phyloP scores from a whole-genome alignment of 2,888 invertebrate species.

The Geotrupes spiniger region DNA sequence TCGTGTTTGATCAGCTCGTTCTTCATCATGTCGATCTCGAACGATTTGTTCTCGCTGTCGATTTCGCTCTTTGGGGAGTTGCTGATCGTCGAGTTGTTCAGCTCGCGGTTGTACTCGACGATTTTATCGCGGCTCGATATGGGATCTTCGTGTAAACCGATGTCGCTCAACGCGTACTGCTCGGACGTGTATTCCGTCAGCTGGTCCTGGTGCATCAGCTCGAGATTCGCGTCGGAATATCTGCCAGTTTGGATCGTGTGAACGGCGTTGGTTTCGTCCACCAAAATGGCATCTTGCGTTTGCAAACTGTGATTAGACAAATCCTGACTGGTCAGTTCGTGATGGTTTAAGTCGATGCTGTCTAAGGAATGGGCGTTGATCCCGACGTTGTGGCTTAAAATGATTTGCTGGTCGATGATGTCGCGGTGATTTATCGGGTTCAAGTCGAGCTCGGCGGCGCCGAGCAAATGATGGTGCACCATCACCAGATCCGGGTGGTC shows the following conservation, averaged over 20 bases:
- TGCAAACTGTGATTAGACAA: constrained; percentile 43
- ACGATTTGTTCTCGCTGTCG: constrained; percentile 4
- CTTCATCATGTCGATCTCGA: constrained; percentile 4
- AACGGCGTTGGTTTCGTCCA: constrained; percentile 29
- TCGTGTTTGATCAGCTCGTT: constrained; percentile 19
- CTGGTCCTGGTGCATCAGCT: constrained; percentile 39
- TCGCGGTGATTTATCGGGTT: constrained; percentile 39
- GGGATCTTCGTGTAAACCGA: constrained; percentile 18
- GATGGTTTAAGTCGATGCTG: constrained; percentile 42
- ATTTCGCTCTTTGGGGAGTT: too few species aligned
- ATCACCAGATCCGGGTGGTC: constrained; percentile 39
- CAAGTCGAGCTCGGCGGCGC: constrained; percentile 42
- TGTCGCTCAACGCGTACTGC: constrained; percentile 25
- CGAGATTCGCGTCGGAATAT: constrained; percentile 39
- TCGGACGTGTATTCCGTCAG: constrained; percentile 24
- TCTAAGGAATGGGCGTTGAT: constrained; percentile 40
- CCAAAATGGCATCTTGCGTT: constrained; percentile 35
- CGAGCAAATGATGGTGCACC: constrained; percentile 41
- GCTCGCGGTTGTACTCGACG: not conserved
- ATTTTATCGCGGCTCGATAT: not conserved
- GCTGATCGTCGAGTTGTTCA: too few species aligned
- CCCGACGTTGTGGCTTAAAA: constrained; percentile 39
- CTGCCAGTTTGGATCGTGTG: too few species aligned
- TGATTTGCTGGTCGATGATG: constrained; percentile 37
- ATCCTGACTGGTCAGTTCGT: constrained; percentile 42